Conservation (phyloP, 2,113 vertebrate species). For the Corydoras sp. region DNA sequence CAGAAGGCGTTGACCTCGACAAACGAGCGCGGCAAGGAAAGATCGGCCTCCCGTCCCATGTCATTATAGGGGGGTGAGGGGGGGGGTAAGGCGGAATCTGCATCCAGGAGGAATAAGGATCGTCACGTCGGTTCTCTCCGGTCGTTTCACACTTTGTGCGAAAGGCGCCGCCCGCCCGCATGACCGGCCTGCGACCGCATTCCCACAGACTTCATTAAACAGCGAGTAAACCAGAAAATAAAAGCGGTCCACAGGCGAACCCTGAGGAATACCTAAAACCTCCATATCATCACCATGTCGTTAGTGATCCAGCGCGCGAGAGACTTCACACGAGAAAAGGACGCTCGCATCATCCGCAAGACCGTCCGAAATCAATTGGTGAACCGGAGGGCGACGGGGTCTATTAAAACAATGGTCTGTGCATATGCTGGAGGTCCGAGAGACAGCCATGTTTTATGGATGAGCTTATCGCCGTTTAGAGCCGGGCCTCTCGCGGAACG, state of each 20-base stretch:
- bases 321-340: too few relatives aligned
- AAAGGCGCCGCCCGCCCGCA: constrained; percentile 13
- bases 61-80: constrained; percentile 27
- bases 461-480: constrained; percentile 30
- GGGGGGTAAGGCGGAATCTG: background rate
- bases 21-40: constrained; percentile 14
- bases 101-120: constrained; percentile 4
- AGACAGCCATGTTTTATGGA: constrained; percentile 40
- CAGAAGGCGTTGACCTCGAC: constrained; percentile 25
- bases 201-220: constrained; percentile 14
- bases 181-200: constrained; percentile 12
- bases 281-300: background rate
- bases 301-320: background rate
- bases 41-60: constrained; percentile 18
- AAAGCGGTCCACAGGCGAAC: background rate
- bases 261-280: background rate
- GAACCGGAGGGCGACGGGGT: constrained; percentile 3
- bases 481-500: constrained; percentile 2
- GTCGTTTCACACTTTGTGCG: constrained; percentile 11
- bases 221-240: background rate
- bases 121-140: constrained; percentile 21
- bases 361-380: constrained; percentile 6
- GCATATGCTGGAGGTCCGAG: constrained; percentile 24
- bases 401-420: constrained; percentile 31
- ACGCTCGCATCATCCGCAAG: constrained; percentile 19